Evolutionary conservation across 1,140 invertebrate species (phyloP).

Genomic region (Eciton burchellii): DNA sequence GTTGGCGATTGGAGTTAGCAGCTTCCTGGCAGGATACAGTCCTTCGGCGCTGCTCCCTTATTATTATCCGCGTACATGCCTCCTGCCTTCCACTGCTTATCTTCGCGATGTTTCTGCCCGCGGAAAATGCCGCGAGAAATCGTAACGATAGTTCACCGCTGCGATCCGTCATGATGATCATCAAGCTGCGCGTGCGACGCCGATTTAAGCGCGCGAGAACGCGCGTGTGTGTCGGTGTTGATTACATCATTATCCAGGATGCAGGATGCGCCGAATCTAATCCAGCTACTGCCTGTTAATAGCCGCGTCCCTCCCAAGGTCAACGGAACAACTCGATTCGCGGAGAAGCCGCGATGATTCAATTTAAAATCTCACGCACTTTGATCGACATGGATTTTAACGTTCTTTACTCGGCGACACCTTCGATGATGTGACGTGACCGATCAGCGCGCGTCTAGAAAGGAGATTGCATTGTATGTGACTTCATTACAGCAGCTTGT

Average conservation of each 20-base stretch:
- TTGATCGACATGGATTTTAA: no score
- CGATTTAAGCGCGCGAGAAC: slow-evolving; percentile 58
- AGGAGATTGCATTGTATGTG: no score
- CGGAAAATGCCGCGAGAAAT: slow-evolving; percentile 73
- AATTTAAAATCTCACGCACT: no score
- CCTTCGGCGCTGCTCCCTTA: slow-evolving; percentile 39
- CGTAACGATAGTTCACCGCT: slow-evolving; percentile 75
- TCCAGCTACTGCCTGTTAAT: no score
- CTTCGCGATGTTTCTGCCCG: slow-evolving; percentile 16
- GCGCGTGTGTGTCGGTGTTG: background rate
- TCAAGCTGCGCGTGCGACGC: slow-evolving; percentile 79
- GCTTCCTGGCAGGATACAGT: slow-evolving; percentile 54
- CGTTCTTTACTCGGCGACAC: no score
- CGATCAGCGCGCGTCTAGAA: no score
- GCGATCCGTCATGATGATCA: slow-evolving; percentile 79
- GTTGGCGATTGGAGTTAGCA: slow-evolving; percentile 58
- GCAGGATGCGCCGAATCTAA: no score
- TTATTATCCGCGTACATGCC: slow-evolving; percentile 46
- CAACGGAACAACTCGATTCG: no score
- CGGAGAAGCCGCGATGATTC: no score
- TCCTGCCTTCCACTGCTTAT: slow-evolving; percentile 58
- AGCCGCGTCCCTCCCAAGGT: no score
- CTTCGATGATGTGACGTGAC: no score
- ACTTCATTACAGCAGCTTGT: no score
- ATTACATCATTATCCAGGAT: slow-evolving; percentile 4